A percentile compares a stretch with the other conserved stretches of the same genome.
Conservation (phyloP, 2,888 invertebrate species). For the Lottia scabra region DNA sequence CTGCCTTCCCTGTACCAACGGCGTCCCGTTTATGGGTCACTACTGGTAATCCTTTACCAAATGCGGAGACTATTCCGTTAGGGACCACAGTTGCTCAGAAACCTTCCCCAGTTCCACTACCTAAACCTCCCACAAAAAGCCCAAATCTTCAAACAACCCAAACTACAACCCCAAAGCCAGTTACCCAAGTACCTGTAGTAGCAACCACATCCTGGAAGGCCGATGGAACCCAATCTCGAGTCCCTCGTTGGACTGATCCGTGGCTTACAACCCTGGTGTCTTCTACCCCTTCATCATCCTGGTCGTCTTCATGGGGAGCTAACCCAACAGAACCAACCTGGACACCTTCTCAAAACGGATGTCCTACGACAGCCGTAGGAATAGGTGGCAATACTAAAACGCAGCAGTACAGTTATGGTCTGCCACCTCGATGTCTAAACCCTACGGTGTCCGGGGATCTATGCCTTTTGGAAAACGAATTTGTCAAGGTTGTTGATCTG, state of each 20-base stretch:
- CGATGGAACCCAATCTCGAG: not conserved
- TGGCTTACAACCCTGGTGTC: not conserved
- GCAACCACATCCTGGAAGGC: not conserved
- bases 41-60: too few species aligned
- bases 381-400: slow-evolving; percentile 33
- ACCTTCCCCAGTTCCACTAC: too few species aligned
- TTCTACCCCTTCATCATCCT: not conserved
- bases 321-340: not conserved
- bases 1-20: too few species aligned
- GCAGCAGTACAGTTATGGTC: slow-evolving; percentile 25
- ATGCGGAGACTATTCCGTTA: too few species aligned
- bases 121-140: too few species aligned
- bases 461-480: slow-evolving; percentile 22
- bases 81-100: too few species aligned
- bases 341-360: slow-evolving; percentile 2
- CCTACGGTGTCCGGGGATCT: slow-evolving; percentile 9
- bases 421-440: slow-evolving; percentile 22
- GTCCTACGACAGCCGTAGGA: slow-evolving; percentile 2
- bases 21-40: too few species aligned
- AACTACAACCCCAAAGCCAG: not conserved
- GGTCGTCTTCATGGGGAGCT: not conserved
- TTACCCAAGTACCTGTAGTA: not conserved
- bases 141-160: not conserved
- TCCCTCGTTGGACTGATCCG: not conserved
- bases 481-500: slow-evolving; percentile 25